phyloP scores from a whole-genome alignment of 2,888 invertebrate genomes.

The Eulithis testata region DNA sequence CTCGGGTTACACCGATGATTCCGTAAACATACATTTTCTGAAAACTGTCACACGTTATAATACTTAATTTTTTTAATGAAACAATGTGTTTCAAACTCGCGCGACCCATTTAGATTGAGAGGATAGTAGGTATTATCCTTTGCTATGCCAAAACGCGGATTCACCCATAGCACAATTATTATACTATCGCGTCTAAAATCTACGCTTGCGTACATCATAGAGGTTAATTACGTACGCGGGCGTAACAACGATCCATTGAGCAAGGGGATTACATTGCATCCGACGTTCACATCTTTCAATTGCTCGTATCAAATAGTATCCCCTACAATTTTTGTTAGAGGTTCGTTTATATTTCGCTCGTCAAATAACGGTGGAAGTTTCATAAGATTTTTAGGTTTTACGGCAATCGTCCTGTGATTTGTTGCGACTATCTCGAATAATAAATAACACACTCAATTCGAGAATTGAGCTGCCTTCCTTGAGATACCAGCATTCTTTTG shows the following conservation, averaged over 20 bases:
- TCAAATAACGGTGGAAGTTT: neutral
- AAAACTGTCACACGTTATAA: constrained; percentile 2
- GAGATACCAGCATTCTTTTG: constrained; percentile 59
- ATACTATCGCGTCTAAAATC: too few species aligned
- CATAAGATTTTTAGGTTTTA: neutral
- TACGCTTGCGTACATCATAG: too few species aligned
- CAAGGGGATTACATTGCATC: too few species aligned
- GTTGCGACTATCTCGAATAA: constrained; percentile 81
- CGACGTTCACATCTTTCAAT: too few species aligned
- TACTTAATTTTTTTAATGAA: too few species aligned
- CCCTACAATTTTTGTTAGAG: neutral
- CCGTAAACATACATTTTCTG: constrained; percentile 31
- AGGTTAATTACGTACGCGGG: too few species aligned
- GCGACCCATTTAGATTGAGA: too few species aligned
- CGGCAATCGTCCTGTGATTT: constrained; percentile 77
- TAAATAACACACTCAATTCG: constrained; percentile 78
- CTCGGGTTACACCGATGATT: constrained; percentile 82
- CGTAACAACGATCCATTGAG: too few species aligned
- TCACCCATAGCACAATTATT: too few species aligned
- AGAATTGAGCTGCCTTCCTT: constrained; percentile 78
- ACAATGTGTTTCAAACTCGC: neutral
- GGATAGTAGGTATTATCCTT: too few species aligned
- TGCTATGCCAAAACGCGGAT: too few species aligned
- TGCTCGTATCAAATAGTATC: too few species aligned
- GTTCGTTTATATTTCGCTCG: neutral